Conservation (phyloP, 2,888 invertebrate species). For the Ypsolopha sequella region DNA sequence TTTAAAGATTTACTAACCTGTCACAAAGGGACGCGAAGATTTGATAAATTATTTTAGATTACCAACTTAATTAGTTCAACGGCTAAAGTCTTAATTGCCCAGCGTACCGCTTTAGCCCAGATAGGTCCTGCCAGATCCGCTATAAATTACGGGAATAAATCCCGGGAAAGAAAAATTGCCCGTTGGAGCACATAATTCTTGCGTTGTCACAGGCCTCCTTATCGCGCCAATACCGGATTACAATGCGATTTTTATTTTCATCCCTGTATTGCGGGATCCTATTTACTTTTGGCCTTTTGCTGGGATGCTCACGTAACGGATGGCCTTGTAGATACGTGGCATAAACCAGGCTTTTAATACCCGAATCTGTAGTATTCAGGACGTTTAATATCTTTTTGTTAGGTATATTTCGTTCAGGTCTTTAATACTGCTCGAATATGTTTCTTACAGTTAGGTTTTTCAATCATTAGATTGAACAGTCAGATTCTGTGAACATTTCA, state of each 20-base stretch:
- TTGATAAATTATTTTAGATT: slow-evolving; percentile 5
- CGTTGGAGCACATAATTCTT: slow-evolving; percentile 72
- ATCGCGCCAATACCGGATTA: slow-evolving; percentile 70
- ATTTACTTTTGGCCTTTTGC: neutral
- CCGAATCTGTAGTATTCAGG: no score
- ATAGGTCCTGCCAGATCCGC: slow-evolving; percentile 56
- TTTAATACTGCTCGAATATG: no score
- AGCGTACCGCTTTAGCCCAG: slow-evolving; percentile 60
- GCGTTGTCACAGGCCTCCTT: slow-evolving; percentile 71
- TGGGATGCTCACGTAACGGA: neutral
- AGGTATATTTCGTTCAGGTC: no score
- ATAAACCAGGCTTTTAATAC: neutral
- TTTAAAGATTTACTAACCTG: no score
- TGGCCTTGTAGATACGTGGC: no score
- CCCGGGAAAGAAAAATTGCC: slow-evolving; percentile 70
- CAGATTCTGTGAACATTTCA: no score
- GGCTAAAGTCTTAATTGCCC: slow-evolving; percentile 56
- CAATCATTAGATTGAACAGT: no score
- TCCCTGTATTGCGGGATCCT: slow-evolving; percentile 30
- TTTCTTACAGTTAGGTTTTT: no score
- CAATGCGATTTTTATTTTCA: slow-evolving; percentile 68
- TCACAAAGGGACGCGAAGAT: neutral
- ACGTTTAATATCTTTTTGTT: no score
- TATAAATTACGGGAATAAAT: slow-evolving; percentile 71
- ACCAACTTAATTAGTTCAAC: slow-evolving; percentile 4